phyloP scores from a whole-genome alignment of 53 echinoderm and acorn worm species.

The Patiria pectinifera region DNA sequence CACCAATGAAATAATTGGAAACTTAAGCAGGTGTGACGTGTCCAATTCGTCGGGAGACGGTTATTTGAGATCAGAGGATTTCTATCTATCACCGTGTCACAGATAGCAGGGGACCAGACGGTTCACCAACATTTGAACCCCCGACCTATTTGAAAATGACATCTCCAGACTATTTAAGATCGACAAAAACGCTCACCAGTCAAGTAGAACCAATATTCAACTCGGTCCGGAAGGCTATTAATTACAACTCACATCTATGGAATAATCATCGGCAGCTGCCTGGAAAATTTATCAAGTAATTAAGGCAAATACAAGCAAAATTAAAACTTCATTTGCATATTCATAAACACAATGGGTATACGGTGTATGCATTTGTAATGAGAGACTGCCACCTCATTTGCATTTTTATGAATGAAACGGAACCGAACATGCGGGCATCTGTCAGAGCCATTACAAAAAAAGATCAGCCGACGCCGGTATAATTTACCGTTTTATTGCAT shows the following conservation, averaged over 20 bases:
- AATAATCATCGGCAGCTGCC: neutral
- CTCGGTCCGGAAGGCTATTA: neutral
- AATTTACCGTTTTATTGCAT: neutral
- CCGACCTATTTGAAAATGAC: neutral
- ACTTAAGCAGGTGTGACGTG: constrained; percentile 11
- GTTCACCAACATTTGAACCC: neutral
- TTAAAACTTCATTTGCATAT: neutral
- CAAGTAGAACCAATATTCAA: neutral
- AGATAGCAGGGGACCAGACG: neutral
- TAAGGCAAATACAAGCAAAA: neutral
- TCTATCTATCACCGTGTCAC: neutral
- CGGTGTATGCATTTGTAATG: neutral
- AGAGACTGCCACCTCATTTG: neutral
- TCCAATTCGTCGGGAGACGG: neutral
- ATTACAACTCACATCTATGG: neutral
- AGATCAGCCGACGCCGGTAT: neutral
- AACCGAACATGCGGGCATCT: constrained; percentile 27
- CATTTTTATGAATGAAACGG: constrained; percentile 55
- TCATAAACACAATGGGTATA: neutral
- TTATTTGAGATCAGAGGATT: neutral
- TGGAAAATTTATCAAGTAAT: neutral
- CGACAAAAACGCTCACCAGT: neutral
- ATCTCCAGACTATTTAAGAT: neutral
- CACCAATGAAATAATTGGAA: constrained; percentile 21
- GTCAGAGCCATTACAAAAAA: neutral